phyloP scores from a whole-genome alignment of 2,797 vertebrate species.

The Nothura maculosa region DNA sequence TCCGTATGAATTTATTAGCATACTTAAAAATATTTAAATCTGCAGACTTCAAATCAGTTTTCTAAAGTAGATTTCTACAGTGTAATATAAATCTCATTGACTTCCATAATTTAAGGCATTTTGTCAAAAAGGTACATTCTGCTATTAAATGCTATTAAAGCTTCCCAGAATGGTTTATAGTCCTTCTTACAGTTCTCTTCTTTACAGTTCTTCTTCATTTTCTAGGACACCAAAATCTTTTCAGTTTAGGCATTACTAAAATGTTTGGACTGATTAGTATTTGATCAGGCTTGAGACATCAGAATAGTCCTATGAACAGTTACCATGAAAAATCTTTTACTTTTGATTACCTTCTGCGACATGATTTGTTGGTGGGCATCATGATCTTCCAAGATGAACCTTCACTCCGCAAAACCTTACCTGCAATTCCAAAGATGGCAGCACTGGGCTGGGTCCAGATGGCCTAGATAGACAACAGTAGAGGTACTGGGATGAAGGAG shows the following conservation, averaged over 20 bases:
- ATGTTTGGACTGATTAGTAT: slow-evolving; percentile 30
- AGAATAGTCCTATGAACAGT: not conserved
- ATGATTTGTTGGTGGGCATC: not conserved
- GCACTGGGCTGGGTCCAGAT: too few species aligned
- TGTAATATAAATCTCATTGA: slow-evolving; percentile 59
- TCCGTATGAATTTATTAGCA: slow-evolving; percentile 51
- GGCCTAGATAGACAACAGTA: not conserved
- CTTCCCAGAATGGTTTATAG: slow-evolving; percentile 51
- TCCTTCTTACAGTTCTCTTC: too few species aligned
- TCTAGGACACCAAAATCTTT: slow-evolving; percentile 42
- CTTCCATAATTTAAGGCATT: slow-evolving; percentile 54
- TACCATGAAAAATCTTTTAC: slow-evolving; percentile 7
- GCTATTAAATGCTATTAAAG: slow-evolving; percentile 43
- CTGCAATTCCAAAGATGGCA: not conserved
- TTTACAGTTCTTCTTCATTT: too few species aligned
- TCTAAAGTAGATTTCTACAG: slow-evolving; percentile 53
- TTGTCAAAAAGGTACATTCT: slow-evolving; percentile 37
- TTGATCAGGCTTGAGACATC: slow-evolving; percentile 12
- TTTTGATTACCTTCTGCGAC: not conserved
- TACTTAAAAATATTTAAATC: slow-evolving; percentile 70
- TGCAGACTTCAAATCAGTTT: slow-evolving; percentile 68
- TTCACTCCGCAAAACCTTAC: not conserved
- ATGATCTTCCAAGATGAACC: not conserved
- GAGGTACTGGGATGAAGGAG: not conserved
- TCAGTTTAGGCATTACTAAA: not conserved